Base-by-base conservation (phyloP, 2,113 vertebrate species). In the Petrocephalus zakoni region DNA sequence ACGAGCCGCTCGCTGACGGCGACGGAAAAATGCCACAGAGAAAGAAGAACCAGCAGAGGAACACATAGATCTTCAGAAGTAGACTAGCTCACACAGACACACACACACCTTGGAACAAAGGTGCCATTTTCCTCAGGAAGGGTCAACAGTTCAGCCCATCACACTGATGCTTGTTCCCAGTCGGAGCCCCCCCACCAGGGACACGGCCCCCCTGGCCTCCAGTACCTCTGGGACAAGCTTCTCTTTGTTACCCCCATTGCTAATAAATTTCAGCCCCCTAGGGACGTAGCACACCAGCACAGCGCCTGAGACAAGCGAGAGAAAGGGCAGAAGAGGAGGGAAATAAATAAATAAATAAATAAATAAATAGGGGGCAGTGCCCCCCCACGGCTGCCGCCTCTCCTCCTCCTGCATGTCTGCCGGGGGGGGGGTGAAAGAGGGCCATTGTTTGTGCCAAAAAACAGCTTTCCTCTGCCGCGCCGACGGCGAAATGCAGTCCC, bases 91-190 rank as follows among this genome's bases (percentile, higher is more conserved):
- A 83, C 81, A 83, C 46, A 82, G 19, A 82, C 42, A 82, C 78
- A 78, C 42, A 93, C 91, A 94, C 94, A 95, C 93, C 93, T 95
- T 92, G 85, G 93, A 95, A 96, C 95, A 96, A 96, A 96, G 95
- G 95, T 96, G 93, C 93, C 93, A 95, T 96, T 96, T 96, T 95
- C 93, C 93, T 94, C 94, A 94, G 94, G 94, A 95, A 95, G 95
- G 95, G 94, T 95, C 94, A 96, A 95, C 94, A 94, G 95, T 94
- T 95, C 93, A 93, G 94, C 94, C 93, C 93, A 95, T 96, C 95
- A 96, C 94, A 96, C 95, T 93, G 93, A 91, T 92, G 92, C 94
- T 95, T 96, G 95, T 96, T 96, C 94, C 95, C 94, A 93, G 94
- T 95, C 94, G 89, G 94, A 94, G 93, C 94, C 94, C 95, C 92